These are phyloP conservation scores for Antheraea yamamai DNA, from an alignment of 2,888 invertebrate genomes.

Conservation along the genomic window DNA sequence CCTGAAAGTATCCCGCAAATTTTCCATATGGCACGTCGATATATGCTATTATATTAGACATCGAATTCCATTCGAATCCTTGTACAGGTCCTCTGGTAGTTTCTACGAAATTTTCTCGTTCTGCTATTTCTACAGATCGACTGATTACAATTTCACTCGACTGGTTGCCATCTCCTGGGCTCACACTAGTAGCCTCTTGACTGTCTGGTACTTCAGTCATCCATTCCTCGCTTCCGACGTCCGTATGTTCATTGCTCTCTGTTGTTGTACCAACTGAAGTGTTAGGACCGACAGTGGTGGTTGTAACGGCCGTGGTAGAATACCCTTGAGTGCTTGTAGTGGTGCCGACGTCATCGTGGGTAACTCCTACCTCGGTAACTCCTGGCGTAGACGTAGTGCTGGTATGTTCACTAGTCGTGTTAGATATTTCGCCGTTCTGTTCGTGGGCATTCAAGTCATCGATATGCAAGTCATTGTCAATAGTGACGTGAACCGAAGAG, in stretches of 20 bases:
- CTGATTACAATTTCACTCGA: neutral
- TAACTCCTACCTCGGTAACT: neutral
- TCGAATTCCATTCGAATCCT: constrained; percentile 42
- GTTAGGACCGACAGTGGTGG: neutral
- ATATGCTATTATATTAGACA: constrained; percentile 44
- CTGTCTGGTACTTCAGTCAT: constrained; percentile 8
- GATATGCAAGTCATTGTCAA: constrained; percentile 2
- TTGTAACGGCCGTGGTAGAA: neutral
- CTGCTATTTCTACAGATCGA: constrained; percentile 10
- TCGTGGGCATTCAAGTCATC: neutral
- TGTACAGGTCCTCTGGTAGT: constrained; percentile 54
- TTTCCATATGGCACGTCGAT: constrained; percentile 65
- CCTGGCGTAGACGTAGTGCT: neutral
- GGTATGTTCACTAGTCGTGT: neutral
- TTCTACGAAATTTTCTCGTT: constrained; percentile 28
- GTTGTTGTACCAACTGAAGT: neutral
- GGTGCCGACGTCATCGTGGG: neutral
- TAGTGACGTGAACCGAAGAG: constrained; percentile 25
- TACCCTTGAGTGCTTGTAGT: neutral
- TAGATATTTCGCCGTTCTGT: constrained; percentile 11
- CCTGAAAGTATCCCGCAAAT: constrained; percentile 48
- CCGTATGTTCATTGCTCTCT: neutral
- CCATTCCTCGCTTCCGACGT: neutral
- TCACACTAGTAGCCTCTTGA: neutral
- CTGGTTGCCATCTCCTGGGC: neutral